Conservation (phyloP, 64 coral and sea anemone species). For the Stichodactyla helianthus region DNA sequence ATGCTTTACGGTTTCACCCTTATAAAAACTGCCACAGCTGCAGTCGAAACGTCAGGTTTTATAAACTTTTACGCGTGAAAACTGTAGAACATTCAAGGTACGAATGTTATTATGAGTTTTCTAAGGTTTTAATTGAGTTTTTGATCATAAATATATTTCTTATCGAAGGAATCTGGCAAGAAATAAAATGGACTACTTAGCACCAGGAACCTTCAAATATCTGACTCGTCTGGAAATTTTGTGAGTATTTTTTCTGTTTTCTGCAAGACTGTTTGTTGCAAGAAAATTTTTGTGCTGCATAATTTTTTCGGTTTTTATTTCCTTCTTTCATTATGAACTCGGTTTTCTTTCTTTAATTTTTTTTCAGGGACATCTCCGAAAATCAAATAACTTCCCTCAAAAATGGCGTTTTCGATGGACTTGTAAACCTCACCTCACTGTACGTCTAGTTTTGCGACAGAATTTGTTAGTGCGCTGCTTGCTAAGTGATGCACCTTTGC, state of each 20-base stretch:
- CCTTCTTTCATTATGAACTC: too few relatives aligned
- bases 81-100: too few relatives aligned
- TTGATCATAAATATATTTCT: background rate
- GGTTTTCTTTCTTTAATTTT: background rate
- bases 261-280: too few relatives aligned
- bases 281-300: too few relatives aligned
- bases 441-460: background rate
- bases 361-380: background rate
- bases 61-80: too few relatives aligned
- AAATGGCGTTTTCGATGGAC: background rate
- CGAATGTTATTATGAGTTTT: too few relatives aligned
- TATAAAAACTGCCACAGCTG: too few relatives aligned
- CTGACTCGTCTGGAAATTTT: conserved; percentile 30
- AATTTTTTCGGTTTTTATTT: background rate
- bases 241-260: conserved; percentile 29
- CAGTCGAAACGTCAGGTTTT: too few relatives aligned
- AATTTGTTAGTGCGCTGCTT: too few relatives aligned
- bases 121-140: too few relatives aligned
- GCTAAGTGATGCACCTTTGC: too few relatives aligned
- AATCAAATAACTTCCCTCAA: background rate
- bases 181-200: conserved; percentile 23
- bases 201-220: conserved; percentile 9
- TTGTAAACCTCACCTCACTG: background rate
- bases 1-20: too few relatives aligned
- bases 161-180: conserved; percentile 31